Evolutionary conservation across 2,888 invertebrate genomes (phyloP), one percentile per base, ranked within the genome.

Genomic region (Tortrix viridana): DNA sequence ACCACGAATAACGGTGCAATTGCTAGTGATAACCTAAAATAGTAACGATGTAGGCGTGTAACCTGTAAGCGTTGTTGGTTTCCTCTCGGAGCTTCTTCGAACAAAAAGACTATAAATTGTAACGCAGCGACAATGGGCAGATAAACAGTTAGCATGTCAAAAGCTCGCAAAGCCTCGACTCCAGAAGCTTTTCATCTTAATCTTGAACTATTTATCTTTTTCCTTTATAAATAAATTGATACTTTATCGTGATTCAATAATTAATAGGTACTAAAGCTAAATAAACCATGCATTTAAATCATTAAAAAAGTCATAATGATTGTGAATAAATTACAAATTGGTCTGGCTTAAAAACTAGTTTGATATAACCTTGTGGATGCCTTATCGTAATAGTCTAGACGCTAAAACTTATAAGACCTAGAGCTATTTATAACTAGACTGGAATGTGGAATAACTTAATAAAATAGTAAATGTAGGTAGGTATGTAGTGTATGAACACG

Each of bases 51-150:
- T 53, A 41, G 53, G 55, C 38, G 52, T 52, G 61, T 46, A 56
- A 38, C 38, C 50, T 19, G 46, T 55, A 53, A 60, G 46, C 57
- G 41, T 56, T 38, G 62, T 47, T 26, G n/a, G n/a, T n/a, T 57
- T 52, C 62, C 20, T 57, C 52, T 47, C 57, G 57, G 32, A 47
- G 41, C 52, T 32, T 63, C 57, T 58, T 53, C 46, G 63, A 63
- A 63, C 63, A 63, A 63, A 63, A 63, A 57, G 57, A 16, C 48
- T 53, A 63, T 63, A 63, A 63, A 63, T 63, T 63, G 47, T 63
- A 47, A 57, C 26, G 47, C 53, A 63, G 57, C 56, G 52, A 63
- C 63, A 63, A 63, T 63, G 53, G 57, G 53, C 14, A 58, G 63
- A 58, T 63, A 63, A 63, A 57, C 63, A 47, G 41, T 48, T 23